These are phyloP conservation scores for Aleiodes testaceus DNA, from an alignment of 2,888 invertebrate genomes.

Conservation along the genomic window DNA sequence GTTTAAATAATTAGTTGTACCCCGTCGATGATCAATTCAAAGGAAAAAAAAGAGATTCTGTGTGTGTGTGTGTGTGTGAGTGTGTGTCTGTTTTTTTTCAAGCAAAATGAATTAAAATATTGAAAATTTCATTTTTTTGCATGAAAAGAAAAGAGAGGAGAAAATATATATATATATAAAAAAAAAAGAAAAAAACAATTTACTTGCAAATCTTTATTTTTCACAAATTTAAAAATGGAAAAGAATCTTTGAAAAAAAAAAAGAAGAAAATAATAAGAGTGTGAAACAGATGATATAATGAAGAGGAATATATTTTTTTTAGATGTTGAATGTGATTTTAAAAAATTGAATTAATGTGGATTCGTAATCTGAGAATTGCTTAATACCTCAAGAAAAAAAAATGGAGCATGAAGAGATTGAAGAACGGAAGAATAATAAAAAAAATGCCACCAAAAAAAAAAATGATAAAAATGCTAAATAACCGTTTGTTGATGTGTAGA, in stretches of 20 bases:
- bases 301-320: conserved; percentile 38
- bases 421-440: conserved; percentile 48
- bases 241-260: conserved; percentile 1
- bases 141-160: background rate
- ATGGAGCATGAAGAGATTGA: conserved; percentile 42
- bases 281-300: conserved; percentile 28
- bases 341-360: conserved; percentile 38
- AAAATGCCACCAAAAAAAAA: conserved; percentile 52
- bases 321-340: conserved; percentile 41
- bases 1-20: conserved; percentile 9
- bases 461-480: conserved; percentile 56
- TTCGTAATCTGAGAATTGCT: background rate
- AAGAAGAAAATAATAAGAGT: too few species aligned
- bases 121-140: background rate
- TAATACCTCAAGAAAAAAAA: conserved; percentile 12
- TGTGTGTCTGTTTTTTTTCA: background rate
- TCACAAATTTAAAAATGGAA: background rate
- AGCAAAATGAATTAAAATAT: background rate
- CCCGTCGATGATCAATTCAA: conserved; percentile 6
- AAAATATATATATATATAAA: background rate
- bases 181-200: background rate
- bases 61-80: background rate
- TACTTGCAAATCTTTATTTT: conserved; percentile 9
- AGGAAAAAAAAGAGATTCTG: background rate
- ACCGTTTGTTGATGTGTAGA: conserved; percentile 73